Conservation (phyloP, 2,797 vertebrate genomes). For the Microhierax caerulescens region DNA sequence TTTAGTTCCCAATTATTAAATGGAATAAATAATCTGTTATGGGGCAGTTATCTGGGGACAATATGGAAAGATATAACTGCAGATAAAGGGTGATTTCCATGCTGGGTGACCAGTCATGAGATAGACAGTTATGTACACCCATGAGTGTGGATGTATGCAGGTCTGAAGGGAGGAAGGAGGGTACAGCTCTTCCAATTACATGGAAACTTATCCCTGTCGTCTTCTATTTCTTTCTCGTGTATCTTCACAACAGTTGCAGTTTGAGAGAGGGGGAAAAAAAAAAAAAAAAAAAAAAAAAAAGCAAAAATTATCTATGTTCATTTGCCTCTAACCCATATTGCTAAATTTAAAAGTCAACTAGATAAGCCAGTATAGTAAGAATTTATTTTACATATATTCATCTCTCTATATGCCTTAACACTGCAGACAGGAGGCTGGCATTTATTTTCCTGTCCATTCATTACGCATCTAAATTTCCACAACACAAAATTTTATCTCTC, state of each 20-base stretch:
- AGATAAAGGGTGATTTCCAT: neutral
- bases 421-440: neutral
- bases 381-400: neutral
- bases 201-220: neutral
- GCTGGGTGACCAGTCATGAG: neutral
- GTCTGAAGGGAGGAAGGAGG: neutral
- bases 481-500: neutral
- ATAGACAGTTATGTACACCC: neutral
- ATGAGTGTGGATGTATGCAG: neutral
- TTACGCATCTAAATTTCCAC: neutral
- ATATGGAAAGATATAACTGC: neutral
- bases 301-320: neutral
- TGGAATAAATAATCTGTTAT: neutral
- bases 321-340: neutral
- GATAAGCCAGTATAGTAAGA: neutral
- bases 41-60: neutral
- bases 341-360: neutral
- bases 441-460: neutral
- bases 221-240: neutral
- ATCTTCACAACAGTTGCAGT: neutral
- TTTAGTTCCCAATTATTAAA: neutral
- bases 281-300: neutral
- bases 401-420: neutral
- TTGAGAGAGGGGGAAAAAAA: neutral
- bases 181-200: neutral